These are phyloP conservation scores for Bubo blakistoni DNA, from an alignment of 2,113 vertebrate genomes.

Conservation along the genomic window DNA sequence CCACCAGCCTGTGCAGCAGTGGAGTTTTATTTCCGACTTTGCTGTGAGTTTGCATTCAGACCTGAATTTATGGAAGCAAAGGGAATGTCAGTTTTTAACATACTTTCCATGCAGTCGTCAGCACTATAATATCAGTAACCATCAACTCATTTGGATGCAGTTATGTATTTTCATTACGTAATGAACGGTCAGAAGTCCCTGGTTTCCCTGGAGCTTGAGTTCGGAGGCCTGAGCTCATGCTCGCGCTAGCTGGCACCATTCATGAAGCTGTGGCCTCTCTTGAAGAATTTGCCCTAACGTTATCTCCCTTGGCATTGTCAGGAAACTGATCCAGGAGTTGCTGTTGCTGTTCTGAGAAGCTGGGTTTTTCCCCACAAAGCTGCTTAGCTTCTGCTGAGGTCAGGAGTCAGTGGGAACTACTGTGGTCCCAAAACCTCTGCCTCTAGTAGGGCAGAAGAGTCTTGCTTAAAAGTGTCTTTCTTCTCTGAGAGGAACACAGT, in stretches of 20 bases:
- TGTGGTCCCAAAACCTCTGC: not conserved
- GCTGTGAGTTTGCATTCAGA: slow-evolving; percentile 65
- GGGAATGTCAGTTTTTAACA: not conserved
- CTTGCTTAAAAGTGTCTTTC: not conserved
- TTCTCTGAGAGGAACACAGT: not conserved
- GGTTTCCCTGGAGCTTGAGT: not conserved
- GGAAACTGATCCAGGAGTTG: not conserved
- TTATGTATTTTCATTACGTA: not conserved
- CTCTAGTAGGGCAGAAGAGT: not conserved
- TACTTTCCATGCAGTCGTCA: not conserved
- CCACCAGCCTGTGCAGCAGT: slow-evolving; percentile 81
- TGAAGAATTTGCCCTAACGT: not conserved
- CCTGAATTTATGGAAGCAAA: not conserved
- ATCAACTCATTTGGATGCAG: not conserved
- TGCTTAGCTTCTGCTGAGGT: not conserved
- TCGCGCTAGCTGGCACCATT: not conserved
- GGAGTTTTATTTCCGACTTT: slow-evolving; percentile 79
- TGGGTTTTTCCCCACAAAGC: not conserved
- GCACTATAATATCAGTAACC: not conserved
- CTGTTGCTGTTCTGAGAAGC: not conserved
- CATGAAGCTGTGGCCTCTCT: not conserved
- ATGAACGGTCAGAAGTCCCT: not conserved
- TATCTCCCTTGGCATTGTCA: not conserved
- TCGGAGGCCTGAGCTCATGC: not conserved
- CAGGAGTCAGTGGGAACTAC: not conserved